Conservation (phyloP, 2,797 vertebrate genomes). For the Lacerta bilineata region DNA sequence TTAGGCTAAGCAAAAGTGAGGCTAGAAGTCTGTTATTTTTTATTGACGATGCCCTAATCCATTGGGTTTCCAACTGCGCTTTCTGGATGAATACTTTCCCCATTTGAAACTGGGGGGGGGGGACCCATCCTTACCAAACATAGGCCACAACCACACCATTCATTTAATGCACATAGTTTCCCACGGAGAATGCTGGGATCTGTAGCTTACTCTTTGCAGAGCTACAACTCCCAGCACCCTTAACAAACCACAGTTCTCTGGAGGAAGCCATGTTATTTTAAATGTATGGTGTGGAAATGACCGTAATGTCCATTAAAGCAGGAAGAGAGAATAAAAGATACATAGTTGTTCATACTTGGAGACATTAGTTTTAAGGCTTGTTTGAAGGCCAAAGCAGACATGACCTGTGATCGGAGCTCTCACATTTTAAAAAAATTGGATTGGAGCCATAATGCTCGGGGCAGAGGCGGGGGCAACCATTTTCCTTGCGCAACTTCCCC, state of each 20-base stretch:
- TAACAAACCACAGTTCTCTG: too few species aligned
- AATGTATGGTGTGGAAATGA: background rate
- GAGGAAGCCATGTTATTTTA: too few species aligned
- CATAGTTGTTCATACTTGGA: slow-evolving; percentile 49
- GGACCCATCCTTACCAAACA: slow-evolving; percentile 79
- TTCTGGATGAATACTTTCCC: slow-evolving; percentile 79
- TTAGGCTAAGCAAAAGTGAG: slow-evolving; percentile 65
- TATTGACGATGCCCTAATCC: slow-evolving; percentile 76
- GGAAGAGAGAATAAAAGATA: slow-evolving; percentile 77
- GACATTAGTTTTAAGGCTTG: background rate
- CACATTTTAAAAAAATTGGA: background rate
- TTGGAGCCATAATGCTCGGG: background rate
- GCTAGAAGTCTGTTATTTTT: slow-evolving; percentile 52
- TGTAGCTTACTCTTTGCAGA: background rate
- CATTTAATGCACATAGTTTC: background rate
- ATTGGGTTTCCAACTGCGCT: slow-evolving; percentile 79
- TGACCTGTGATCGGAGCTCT: background rate
- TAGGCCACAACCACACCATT: slow-evolving; percentile 47
- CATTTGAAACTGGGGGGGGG: slow-evolving; percentile 56
- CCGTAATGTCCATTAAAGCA: slow-evolving; percentile 80
- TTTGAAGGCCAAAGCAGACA: background rate
- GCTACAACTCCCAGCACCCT: background rate
- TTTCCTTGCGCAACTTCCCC: background rate
- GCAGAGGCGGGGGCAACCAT: background rate
- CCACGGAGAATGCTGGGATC: background rate